phyloP scores from a whole-genome alignment of 2,113 vertebrate species.

The Neotoma lepida region DNA sequence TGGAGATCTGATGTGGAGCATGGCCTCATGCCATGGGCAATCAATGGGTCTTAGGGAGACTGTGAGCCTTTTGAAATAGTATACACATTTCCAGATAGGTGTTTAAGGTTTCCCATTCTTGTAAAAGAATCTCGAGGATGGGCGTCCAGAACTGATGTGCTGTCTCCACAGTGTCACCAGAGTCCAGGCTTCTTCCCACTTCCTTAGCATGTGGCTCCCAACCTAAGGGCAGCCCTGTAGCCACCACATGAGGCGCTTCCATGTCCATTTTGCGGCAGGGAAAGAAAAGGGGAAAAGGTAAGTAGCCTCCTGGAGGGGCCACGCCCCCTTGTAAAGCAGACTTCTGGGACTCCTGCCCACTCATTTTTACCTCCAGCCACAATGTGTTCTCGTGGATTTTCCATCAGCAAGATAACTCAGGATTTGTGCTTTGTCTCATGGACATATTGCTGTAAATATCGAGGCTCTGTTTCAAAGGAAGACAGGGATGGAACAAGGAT shows the following conservation, averaged over 20 bases:
- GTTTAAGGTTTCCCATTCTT: background rate
- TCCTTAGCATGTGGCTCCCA: background rate
- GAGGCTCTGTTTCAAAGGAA: background rate
- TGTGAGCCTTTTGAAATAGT: background rate
- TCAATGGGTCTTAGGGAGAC: background rate
- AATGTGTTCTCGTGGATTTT: background rate
- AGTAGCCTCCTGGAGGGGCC: background rate
- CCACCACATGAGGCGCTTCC: background rate
- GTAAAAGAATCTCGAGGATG: background rate
- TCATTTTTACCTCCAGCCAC: background rate
- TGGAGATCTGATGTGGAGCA: background rate
- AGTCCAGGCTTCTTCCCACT: background rate
- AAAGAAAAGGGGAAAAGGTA: background rate
- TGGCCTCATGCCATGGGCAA: background rate
- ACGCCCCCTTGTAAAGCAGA: background rate
- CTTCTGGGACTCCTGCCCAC: background rate
- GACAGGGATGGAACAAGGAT: no score
- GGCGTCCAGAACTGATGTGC: background rate
- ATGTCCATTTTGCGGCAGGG: background rate
- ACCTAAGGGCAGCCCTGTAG: background rate
- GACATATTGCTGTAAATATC: background rate
- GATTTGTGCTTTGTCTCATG: background rate
- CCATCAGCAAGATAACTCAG: background rate
- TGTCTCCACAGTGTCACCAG: background rate
- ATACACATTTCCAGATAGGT: background rate